These are phyloP conservation scores for Promerops cafer DNA, from an alignment of 2,113 vertebrate genomes.

Conservation along the genomic window DNA sequence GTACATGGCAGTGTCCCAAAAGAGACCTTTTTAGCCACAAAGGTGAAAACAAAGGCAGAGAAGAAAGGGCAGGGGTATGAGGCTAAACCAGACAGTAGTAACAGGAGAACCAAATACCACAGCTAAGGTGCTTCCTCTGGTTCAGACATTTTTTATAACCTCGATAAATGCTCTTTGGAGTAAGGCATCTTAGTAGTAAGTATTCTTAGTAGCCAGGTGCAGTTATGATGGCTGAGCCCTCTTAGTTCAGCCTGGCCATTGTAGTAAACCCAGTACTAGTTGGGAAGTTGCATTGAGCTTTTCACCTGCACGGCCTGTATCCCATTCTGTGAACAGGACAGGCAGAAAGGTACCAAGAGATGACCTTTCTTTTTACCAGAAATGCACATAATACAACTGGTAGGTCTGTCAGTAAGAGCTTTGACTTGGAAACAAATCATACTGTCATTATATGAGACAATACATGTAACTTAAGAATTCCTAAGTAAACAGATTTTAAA, in stretches of 20 bases:
- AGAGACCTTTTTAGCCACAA: not conserved
- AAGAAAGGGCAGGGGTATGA: not conserved
- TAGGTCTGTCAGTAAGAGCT: not conserved
- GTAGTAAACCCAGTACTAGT: not conserved
- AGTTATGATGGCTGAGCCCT: not conserved
- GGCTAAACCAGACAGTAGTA: not conserved
- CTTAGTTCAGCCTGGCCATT: not conserved
- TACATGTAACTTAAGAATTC: not conserved
- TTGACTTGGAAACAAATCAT: not conserved
- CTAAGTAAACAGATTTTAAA: not conserved
- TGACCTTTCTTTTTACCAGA: not conserved
- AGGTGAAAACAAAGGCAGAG: not conserved
- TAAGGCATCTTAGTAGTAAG: not conserved
- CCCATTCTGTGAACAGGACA: not conserved
- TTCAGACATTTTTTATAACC: not conserved
- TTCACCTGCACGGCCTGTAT: not conserved
- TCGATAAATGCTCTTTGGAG: fast-evolving
- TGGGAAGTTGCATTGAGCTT: not conserved
- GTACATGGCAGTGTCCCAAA: not conserved
- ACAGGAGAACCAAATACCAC: not conserved
- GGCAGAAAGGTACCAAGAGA: not conserved
- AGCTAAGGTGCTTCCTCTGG: not conserved
- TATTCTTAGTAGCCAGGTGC: not conserved
- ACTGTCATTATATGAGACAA: not conserved
- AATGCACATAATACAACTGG: not conserved